phyloP scores from a whole-genome alignment of 2,113 vertebrate species.

The Hyperopisus bebe region DNA sequence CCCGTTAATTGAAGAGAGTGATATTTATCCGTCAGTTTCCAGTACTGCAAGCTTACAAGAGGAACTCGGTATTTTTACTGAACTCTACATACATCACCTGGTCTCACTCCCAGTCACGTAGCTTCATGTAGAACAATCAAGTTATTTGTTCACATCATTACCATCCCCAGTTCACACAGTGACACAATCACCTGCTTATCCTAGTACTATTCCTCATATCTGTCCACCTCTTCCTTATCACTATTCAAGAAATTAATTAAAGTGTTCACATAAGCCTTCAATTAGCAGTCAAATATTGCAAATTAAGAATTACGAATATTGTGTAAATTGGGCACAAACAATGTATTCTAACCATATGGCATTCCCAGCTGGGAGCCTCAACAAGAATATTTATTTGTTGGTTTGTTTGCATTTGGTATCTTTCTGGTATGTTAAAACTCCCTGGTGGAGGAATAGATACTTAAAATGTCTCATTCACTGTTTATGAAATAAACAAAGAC shows the following conservation, averaged over 20 bases:
- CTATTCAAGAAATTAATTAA: not conserved
- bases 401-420: not conserved
- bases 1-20: no score
- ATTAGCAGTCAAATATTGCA: not conserved
- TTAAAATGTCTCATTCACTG: not conserved
- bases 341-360: not conserved
- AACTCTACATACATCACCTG: no score
- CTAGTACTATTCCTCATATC: no score
- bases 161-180: no score
- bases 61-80: no score
- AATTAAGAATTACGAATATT: not conserved
- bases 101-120: no score
- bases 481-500: not conserved
- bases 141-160: no score
- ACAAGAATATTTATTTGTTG: not conserved
- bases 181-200: no score
- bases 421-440: not conserved
- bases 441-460: not conserved
- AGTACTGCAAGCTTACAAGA: no score
- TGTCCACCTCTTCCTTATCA: not conserved
- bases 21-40: no score
- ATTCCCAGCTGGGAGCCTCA: not conserved
- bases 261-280: not conserved
- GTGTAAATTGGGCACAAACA: not conserved
- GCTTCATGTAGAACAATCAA: no score